Conservation (phyloP, 2,113 vertebrate genomes). For the Bambusicola thoracicus region DNA sequence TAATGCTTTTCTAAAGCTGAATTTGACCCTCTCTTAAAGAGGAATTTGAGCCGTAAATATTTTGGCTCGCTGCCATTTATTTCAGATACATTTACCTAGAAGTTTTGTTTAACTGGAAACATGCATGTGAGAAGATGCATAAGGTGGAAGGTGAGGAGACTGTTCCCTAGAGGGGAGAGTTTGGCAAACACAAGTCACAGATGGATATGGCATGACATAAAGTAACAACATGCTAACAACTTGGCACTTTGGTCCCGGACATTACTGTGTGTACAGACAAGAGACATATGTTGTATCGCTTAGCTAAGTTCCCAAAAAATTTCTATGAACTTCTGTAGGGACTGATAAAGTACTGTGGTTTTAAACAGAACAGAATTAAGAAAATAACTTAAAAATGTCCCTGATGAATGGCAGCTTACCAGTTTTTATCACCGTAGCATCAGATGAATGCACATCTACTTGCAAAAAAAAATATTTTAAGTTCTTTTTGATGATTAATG, state of each 20-base stretch:
- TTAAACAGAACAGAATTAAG: neutral
- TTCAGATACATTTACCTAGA: neutral
- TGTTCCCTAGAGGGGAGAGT: neutral
- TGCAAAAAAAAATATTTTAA: neutral
- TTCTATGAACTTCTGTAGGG: neutral
- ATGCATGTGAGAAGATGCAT: neutral
- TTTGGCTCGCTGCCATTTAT: neutral
- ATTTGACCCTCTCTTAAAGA: neutral
- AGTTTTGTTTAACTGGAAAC: neutral
- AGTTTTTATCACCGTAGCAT: neutral
- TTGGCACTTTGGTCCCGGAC: neutral
- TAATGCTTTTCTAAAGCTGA: neutral
- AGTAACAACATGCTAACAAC: neutral
- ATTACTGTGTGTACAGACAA: fast-evolving
- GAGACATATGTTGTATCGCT: neutral
- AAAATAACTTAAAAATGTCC: neutral
- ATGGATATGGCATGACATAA: fast-evolving
- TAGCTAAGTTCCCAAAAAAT: neutral
- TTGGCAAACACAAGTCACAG: fast-evolving
- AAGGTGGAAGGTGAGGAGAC: neutral
- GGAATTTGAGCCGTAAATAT: neutral
- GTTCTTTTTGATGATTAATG: neutral
- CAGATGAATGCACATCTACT: neutral
- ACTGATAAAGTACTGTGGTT: neutral
- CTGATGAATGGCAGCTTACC: neutral